Conservation (phyloP, 1,140 invertebrate species). For the Pectinophora gossypiella region DNA sequence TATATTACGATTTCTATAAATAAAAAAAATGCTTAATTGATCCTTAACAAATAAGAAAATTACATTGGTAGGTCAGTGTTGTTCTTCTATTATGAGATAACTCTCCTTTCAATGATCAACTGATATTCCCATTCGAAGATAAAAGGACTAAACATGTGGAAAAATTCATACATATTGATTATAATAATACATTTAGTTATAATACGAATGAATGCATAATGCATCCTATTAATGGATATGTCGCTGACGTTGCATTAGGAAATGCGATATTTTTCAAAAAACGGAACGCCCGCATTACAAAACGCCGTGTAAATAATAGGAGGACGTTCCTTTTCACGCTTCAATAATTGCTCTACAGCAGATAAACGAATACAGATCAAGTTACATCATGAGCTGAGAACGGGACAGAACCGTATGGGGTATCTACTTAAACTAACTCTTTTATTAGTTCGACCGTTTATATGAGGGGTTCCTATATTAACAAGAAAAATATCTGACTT, state of each 20-base stretch:
- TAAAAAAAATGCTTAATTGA: no score
- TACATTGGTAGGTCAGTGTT: no score
- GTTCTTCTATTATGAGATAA: no score
- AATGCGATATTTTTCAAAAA: slow-evolving; percentile 69
- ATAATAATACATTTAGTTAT: no score
- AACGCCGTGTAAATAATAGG: slow-evolving; percentile 69
- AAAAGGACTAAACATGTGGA: no score
- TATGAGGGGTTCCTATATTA: no score
- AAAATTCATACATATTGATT: no score
- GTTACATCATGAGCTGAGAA: slow-evolving; percentile 43
- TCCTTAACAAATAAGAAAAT: no score
- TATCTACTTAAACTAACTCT: slow-evolving; percentile 50
- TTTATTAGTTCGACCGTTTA: slow-evolving; percentile 35
- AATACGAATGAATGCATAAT: neutral
- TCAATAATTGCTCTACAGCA: slow-evolving; percentile 73
- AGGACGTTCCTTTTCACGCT: slow-evolving; percentile 73
- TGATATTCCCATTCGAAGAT: no score
- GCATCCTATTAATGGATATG: neutral
- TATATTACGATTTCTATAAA: no score
- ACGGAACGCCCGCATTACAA: slow-evolving; percentile 70
- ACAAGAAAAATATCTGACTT: no score
- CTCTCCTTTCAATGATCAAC: no score
- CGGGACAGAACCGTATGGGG: slow-evolving; percentile 34
- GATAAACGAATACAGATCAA: slow-evolving; percentile 63
- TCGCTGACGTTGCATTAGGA: slow-evolving; percentile 34